Evolutionary conservation across 2,113 vertebrate genomes (phyloP).

Genomic region (Uropsilus gracilis): DNA sequence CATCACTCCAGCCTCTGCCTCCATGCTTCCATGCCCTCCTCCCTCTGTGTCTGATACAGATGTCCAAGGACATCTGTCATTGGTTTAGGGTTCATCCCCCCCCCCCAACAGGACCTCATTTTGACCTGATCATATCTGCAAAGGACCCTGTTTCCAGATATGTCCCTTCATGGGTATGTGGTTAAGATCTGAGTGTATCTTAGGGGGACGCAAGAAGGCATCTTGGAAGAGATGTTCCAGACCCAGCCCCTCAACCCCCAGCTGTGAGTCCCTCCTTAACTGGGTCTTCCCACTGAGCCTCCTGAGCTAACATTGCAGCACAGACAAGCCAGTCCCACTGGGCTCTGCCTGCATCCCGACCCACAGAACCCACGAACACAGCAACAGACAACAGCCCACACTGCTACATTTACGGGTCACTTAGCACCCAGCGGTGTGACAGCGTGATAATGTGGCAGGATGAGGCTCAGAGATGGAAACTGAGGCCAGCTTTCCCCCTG

Average conservation of each 20-base stretch:
- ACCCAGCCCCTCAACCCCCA: not conserved
- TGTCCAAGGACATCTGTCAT: not conserved
- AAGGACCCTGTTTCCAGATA: not conserved
- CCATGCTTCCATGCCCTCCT: not conserved
- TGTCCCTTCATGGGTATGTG: not conserved
- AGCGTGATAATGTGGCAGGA: too few relatives aligned
- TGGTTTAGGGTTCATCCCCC: not conserved
- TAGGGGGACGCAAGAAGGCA: not conserved
- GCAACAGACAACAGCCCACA: not conserved
- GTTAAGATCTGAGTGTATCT: not conserved
- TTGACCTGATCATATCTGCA: not conserved
- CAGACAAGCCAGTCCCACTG: not conserved
- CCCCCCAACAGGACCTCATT: not conserved
- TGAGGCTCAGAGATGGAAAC: too few relatives aligned
- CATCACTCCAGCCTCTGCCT: not conserved
- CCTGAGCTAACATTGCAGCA: accelerated
- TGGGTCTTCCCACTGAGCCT: not conserved
- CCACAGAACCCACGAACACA: not conserved
- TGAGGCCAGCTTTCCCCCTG: too few relatives aligned
- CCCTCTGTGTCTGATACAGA: not conserved
- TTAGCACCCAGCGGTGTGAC: not conserved
- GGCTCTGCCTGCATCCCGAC: not conserved
- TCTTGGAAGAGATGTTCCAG: not conserved
- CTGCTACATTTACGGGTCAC: not conserved
- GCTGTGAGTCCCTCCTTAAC: not conserved